These are phyloP conservation scores for fruit fly (Drosophila melanogaster) DNA, from an alignment of 1,140 invertebrate species.

Conservation along the genomic window DNA sequence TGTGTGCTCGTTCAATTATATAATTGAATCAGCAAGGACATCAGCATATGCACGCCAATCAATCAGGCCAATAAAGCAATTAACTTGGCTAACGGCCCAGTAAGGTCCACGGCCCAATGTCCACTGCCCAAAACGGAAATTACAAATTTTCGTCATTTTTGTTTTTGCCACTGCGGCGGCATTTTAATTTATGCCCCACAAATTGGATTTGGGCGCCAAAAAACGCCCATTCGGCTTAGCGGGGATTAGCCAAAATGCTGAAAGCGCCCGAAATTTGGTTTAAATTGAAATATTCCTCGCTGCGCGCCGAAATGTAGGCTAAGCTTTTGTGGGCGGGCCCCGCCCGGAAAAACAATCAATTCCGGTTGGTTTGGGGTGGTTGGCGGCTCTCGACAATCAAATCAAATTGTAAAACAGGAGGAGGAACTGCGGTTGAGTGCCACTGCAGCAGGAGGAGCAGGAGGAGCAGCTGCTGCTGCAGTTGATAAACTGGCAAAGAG, in stretches of 20 bases:
- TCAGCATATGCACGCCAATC: constrained; percentile 59
- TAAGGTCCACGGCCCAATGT: not conserved
- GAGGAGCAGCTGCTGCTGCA: constrained; percentile 40
- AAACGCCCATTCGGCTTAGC: constrained; percentile 72
- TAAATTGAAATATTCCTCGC: constrained; percentile 52
- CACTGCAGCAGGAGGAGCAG: constrained; percentile 13
- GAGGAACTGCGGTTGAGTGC: constrained; percentile 17
- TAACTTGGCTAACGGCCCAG: constrained; percentile 38
- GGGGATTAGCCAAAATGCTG: constrained; percentile 64
- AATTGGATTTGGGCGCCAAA: constrained; percentile 70
- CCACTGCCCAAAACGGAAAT: constrained; percentile 64
- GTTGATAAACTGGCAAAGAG: constrained; percentile 68
- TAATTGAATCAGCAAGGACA: constrained; percentile 72
- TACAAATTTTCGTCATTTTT: constrained; percentile 50
- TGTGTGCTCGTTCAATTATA: constrained; percentile 58
- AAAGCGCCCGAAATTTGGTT: constrained; percentile 12
- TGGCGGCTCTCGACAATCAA: constrained; percentile 13
- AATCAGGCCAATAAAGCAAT: constrained; percentile 78
- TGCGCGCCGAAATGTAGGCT: constrained; percentile 72
- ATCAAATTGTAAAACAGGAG: constrained; percentile 31
- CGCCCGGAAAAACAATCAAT: constrained; percentile 49
- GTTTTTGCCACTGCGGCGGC: constrained; percentile 41
- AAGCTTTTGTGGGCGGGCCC: constrained; percentile 53
- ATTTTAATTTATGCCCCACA: constrained; percentile 71
- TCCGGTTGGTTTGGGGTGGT: not conserved